A percentile compares a stretch with the other conserved stretches of the same genome.
Evolutionary conservation across 1,140 invertebrate genomes (phyloP).

Genomic region (Neelides sp.): DNA sequence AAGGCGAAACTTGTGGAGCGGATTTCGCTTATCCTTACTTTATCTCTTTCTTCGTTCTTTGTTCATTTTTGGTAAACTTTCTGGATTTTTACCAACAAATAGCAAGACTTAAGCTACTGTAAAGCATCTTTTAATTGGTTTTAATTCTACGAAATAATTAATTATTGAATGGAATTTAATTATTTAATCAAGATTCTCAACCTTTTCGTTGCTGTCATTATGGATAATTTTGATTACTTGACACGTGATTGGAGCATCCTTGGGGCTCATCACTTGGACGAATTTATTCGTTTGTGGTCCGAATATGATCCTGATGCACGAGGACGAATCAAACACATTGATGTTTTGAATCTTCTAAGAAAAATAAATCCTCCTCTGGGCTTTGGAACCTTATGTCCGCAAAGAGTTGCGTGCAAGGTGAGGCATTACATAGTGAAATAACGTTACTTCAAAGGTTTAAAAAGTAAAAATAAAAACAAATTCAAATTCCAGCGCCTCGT

Average conservation of each 20-base stretch:
- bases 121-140: background rate
- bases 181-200: slow-evolving; percentile 76
- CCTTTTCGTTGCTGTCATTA: slow-evolving; percentile 98
- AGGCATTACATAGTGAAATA: slow-evolving; percentile 18
- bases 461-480: no score
- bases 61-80: slow-evolving; percentile 84
- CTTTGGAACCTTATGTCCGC: slow-evolving; percentile 97
- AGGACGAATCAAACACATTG: slow-evolving; percentile 96
- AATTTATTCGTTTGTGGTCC: slow-evolving; percentile 96
- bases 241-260: slow-evolving; percentile 98
- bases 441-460: no score
- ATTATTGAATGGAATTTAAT: no score
- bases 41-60: slow-evolving; percentile 97
- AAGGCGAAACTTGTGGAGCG: slow-evolving; percentile 59
- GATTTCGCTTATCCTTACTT: slow-evolving; percentile 96
- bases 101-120: background rate
- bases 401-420: slow-evolving; percentile 94
- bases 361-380: slow-evolving; percentile 98
- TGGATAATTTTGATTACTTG: slow-evolving; percentile 99
- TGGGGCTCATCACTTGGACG: slow-evolving; percentile 96
- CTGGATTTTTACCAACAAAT: background rate
- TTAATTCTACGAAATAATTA: background rate
- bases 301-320: slow-evolving; percentile 99
- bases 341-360: slow-evolving; percentile 90
- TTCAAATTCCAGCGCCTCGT: slow-evolving; percentile 81